Conservation (phyloP, 1,140 invertebrate species). For the Sarcophaga peregrina region DNA sequence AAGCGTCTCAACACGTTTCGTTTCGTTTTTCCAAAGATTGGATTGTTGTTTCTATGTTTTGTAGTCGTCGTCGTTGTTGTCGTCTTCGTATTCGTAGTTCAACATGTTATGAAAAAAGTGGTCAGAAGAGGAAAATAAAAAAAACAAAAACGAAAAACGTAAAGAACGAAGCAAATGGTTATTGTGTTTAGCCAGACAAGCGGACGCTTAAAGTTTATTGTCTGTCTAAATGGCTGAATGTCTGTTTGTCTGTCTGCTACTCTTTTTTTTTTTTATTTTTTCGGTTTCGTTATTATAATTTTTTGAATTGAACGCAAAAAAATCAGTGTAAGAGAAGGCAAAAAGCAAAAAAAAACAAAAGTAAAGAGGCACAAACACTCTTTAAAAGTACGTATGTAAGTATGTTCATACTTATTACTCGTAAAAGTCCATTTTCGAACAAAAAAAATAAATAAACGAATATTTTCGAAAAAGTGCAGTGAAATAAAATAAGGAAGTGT, state of each 20-base stretch:
- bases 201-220: constrained; percentile 26
- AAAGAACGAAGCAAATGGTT: neutral
- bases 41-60: neutral
- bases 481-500: no score
- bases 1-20: constrained; percentile 20
- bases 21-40: neutral
- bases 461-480: no score
- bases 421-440: neutral
- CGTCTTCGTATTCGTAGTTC: no score
- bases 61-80: neutral
- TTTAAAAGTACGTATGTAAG: no score
- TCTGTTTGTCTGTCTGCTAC: constrained; percentile 17
- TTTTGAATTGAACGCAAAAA: constrained; percentile 18
- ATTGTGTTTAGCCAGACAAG: constrained; percentile 14
- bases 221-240: constrained; percentile 24
- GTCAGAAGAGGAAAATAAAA: neutral
- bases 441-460: neutral
- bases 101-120: neutral
- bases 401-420: neutral
- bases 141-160: neutral
- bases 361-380: no score
- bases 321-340: neutral
- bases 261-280: neutral
- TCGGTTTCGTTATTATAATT: no score
- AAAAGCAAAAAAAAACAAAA: no score